Base-by-base conservation (phyloP, 2,888 invertebrate genomes). In the Euzetes globulus region DNA sequence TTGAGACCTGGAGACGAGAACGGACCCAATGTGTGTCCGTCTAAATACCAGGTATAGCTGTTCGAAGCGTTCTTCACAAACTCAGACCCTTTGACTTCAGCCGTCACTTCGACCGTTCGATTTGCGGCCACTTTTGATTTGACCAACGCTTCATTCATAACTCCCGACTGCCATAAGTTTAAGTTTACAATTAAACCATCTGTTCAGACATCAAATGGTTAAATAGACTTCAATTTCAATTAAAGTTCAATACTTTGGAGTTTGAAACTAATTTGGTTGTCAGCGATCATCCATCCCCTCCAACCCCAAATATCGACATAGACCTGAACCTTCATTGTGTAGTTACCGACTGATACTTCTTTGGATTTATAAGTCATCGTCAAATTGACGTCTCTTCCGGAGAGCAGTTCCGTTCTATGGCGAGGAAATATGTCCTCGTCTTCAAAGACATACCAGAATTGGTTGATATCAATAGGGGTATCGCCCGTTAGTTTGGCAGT, bases 401-500 rank as follows among this genome's bases (percentile, higher is more conserved):
- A 4, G 1, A 33, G 5, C 7, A 65, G 19, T n/a, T 65, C 65
- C n/a, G n/a, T 3, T 19, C 37, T 33, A 19, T 37, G 37, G 17
- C n/a, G 13, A 1, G 65, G 65, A 65, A 52, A 58, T 52, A 74
- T 33, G 13, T 3, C 58, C 9, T 63, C 75, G 58, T 75, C 77
- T 47, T 75, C 68, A 33, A 77, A 77, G 0, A 65, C 41, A 65
- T 47, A 77, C 0, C 1, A 68, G 29, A 75, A 65, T 13, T 60
- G 1, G 15, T 19, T 13, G 27, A 65, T n/a, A 37, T 65, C 65
- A 5, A 65, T 33, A n/a, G 65, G 37, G 1, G 19, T 15, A 1
- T 65, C 65, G 4, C 58, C 65, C 15, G n/a, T 45, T 29, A 90
- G 82, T 77, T 85, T 85, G 22, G 88, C 89, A 78, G 83, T 87